Conservation (phyloP, 2,888 invertebrate genomes). For the Dynastes tityus region DNA sequence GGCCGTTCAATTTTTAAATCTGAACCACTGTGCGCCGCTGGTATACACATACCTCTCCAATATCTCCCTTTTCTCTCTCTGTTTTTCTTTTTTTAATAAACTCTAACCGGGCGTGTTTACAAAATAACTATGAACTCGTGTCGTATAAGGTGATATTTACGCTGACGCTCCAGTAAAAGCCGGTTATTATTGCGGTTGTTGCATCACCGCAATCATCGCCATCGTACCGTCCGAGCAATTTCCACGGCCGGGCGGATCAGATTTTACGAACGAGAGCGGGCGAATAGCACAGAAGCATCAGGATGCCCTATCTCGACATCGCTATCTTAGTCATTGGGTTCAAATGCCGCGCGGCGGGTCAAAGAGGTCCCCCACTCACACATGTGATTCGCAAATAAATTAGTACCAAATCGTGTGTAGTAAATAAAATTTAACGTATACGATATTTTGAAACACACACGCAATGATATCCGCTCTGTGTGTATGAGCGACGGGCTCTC, state of each 20-base stretch:
- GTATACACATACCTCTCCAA: too few relatives aligned
- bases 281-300: not conserved
- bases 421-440: constrained; percentile 7
- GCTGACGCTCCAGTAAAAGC: constrained; percentile 26
- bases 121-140: constrained; percentile 34
- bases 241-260: not conserved
- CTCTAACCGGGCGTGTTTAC: constrained; percentile 7
- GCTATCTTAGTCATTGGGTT: constrained; percentile 35
- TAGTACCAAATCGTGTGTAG: constrained; percentile 14
- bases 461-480: not conserved
- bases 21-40: too few relatives aligned
- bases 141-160: constrained; percentile 23
- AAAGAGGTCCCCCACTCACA: constrained; percentile 1
- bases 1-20: too few relatives aligned
- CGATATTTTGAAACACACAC: not conserved
- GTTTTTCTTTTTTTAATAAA: constrained; percentile 1
- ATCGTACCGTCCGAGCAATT: not conserved
- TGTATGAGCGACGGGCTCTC: not conserved
- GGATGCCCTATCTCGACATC: constrained; percentile 14
- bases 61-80: not conserved
- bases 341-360: constrained; percentile 28
- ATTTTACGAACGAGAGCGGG: constrained; percentile 11
- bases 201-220: not conserved
- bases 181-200: constrained; percentile 24
- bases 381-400: constrained; percentile 26